These are phyloP conservation scores for Hemicordylus capensis DNA, from an alignment of 2,113 vertebrate species.

Conservation along the genomic window DNA sequence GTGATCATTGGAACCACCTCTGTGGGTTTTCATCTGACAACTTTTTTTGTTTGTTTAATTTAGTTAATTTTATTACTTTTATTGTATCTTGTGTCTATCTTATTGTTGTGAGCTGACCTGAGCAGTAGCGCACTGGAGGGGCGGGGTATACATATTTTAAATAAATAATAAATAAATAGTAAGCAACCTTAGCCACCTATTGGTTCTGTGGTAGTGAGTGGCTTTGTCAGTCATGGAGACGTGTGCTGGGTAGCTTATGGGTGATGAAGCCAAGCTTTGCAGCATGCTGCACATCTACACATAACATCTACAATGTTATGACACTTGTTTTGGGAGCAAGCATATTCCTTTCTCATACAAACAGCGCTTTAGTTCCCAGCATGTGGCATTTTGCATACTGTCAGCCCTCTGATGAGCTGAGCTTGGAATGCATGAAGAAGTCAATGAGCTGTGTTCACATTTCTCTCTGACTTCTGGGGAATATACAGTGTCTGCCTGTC, in stretches of 20 bases:
- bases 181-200: too few relatives aligned
- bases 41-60: too few relatives aligned
- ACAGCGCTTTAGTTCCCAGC: not conserved
- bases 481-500: too few relatives aligned
- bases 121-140: too few relatives aligned
- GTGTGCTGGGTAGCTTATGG: not conserved
- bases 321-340: not conserved
- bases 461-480: not conserved
- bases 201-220: not conserved
- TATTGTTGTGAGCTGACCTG: too few relatives aligned
- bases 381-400: not conserved
- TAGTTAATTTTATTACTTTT: too few relatives aligned
- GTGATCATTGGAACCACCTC: too few relatives aligned
- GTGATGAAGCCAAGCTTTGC: not conserved
- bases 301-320: too few relatives aligned
- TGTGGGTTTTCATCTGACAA: too few relatives aligned
- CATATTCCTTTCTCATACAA: not conserved
- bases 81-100: too few relatives aligned
- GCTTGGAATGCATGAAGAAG: not conserved
- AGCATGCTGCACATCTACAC: not conserved
- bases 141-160: too few relatives aligned
- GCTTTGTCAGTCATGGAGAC: not conserved
- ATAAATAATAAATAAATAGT: too few relatives aligned
- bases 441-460: not conserved
- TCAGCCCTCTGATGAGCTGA: not conserved